Base-by-base conservation (phyloP, 2,113 vertebrate genomes). In the Paradoxurus hermaphroditus region DNA sequence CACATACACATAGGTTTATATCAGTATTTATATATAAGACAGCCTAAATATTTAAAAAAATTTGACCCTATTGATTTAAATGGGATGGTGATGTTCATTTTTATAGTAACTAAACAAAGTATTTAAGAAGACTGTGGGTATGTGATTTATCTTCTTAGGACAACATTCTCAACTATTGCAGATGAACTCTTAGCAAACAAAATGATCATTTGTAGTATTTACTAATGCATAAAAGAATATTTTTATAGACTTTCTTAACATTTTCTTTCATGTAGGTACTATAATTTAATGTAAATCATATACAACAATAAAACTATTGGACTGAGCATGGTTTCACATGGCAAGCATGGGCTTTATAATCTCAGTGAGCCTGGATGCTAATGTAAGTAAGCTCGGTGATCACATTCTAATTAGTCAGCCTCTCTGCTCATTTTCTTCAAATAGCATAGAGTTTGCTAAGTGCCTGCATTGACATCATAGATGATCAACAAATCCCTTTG, bases 71-170 rank as follows among this genome's bases (percentile, higher is more conserved):
- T 5, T 31, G 39, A 92, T 86, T 78, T 51, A 83, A 59, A 94
- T 7, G 95, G 93, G 34, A 88, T 77, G 51, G 85, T 59, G 5
- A 92, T 53, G 41, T 75, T 96, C 11, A 86, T 72, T 91, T 95
- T 78, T 78, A 31, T 51, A 59, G 25, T 62, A 81, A 68, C 27
- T 90, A 72, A 95, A 59, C 27, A 46, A 83, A 94, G 29, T 84
- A 23, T 87, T 90, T 53, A 92, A 84, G 23, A 88, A 86, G n/a
- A 65, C 77, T 67, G 77, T 72, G 51, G 23, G 56, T 86, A 23
- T 23, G 41, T 2, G 81, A 36, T 77, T 94, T 86, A 41, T 6
- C 13, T 65, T 94, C 65, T 93, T 84, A 77, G 72, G 59, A 82
- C 12, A 78, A 84, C 68, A 51, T 62, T 83, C 63, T 92, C 68